Percentiles rank a stretch among this genome's conserved stretches.
Evolutionary conservation across 2,113 vertebrate species (phyloP).

Genomic region (Melanerpes formicivorus): DNA sequence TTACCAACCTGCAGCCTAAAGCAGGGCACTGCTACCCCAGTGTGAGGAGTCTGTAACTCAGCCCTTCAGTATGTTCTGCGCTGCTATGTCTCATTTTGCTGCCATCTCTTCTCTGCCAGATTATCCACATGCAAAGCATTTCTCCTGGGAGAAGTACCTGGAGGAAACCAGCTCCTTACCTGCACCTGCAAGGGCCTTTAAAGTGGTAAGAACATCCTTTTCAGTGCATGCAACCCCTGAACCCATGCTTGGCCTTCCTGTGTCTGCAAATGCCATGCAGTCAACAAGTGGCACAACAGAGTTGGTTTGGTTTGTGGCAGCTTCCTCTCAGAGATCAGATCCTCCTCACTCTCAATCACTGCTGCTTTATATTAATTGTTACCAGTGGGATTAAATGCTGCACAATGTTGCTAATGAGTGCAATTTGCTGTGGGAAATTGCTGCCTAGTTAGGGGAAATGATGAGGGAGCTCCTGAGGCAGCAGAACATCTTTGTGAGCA

Average conservation of each 20-base stretch:
- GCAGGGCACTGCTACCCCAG: not conserved
- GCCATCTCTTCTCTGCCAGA: slow-evolving; percentile 67
- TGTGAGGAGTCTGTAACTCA: not conserved
- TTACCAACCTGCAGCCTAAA: not conserved
- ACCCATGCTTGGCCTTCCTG: not conserved
- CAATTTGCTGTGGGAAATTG: slow-evolving; percentile 21
- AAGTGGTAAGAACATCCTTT: slow-evolving; percentile 77
- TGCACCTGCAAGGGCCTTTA: slow-evolving; percentile 88
- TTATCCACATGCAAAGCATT: slow-evolving; percentile 81
- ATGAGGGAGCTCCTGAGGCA: not conserved
- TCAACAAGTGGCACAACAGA: not conserved
- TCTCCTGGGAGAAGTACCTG: slow-evolving; percentile 89
- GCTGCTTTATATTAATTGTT: not conserved
- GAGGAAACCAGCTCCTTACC: slow-evolving; percentile 87
- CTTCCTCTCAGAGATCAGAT: not conserved
- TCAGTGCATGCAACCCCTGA: not conserved
- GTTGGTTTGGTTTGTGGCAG: not conserved
- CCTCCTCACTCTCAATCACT: not conserved
- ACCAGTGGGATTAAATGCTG: slow-evolving; percentile 17
- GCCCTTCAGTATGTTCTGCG: not conserved
- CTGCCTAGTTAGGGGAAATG: slow-evolving; percentile 13
- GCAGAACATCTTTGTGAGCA: not conserved
- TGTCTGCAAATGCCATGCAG: not conserved
- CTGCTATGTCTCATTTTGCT: not conserved
- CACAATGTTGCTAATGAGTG: not conserved